Conservation (phyloP, 2,113 vertebrate genomes). For the Bubo blakistoni region DNA sequence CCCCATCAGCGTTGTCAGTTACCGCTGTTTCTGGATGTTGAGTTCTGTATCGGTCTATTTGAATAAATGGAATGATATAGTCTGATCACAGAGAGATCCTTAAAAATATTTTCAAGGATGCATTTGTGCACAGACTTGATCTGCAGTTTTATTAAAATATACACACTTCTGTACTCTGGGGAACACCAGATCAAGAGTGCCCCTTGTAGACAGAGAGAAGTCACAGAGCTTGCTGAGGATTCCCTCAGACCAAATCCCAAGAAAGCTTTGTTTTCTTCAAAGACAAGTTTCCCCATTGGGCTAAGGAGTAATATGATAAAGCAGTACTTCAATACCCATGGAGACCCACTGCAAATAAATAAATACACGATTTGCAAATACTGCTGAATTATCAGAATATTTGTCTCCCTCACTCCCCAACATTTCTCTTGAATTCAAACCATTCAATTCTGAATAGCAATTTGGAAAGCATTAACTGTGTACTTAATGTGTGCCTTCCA, state of each 20-base stretch:
- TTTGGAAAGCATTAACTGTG: neutral
- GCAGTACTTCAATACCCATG: neutral
- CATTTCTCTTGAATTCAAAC: neutral
- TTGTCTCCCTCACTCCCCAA: neutral
- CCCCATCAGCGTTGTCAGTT: neutral
- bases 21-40: neutral
- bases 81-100: neutral
- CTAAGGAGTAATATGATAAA: neutral
- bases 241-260: neutral
- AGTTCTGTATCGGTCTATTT: neutral
- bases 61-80: neutral
- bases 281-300: neutral
- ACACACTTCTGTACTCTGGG: neutral
- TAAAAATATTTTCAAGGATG: neutral
- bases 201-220: neutral
- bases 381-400: neutral
- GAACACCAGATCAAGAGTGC: neutral
- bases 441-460: neutral
- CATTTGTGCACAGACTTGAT: neutral
- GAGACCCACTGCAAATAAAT: neutral
- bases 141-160: neutral
- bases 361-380: neutral
- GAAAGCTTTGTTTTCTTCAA: neutral
- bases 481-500: neutral
- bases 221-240: neutral